Evolutionary conservation across 1,140 invertebrate species (phyloP).

Genomic region (Temnothorax curvispinosus): DNA sequence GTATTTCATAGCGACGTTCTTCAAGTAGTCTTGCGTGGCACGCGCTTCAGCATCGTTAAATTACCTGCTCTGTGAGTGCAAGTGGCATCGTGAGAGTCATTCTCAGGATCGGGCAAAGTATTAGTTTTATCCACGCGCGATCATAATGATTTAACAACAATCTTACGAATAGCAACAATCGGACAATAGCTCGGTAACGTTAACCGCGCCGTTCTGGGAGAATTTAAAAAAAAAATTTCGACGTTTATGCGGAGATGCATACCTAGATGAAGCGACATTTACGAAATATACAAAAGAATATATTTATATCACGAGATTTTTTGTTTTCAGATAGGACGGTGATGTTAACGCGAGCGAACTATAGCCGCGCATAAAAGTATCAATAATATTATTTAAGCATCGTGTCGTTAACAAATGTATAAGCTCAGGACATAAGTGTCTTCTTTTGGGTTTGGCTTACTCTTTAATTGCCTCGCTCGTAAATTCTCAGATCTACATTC

Average conservation of each 20-base stretch:
- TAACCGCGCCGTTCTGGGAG: conserved; percentile 70
- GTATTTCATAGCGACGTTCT: conserved; percentile 57
- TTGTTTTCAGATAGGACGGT: conserved; percentile 51
- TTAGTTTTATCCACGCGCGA: conserved; percentile 78
- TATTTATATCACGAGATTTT: background rate
- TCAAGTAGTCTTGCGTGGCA: conserved; percentile 71
- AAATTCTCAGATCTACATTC: conserved; percentile 43
- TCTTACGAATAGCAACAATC: conserved; percentile 86
- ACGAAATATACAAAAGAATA: conserved; percentile 2
- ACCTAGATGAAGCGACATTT: background rate
- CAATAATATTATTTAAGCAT: conserved; percentile 85
- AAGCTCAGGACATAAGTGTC: conserved; percentile 84
- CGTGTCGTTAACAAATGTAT: conserved; percentile 85
- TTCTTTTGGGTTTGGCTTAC: conserved; percentile 73
- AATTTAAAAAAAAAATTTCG: conserved; percentile 28
- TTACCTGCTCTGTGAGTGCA: conserved; percentile 61
- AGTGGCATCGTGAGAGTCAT: conserved; percentile 72
- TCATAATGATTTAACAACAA: conserved; percentile 85
- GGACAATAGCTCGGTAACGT: conserved; percentile 80
- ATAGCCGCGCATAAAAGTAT: conserved; percentile 85
- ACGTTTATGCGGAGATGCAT: background rate
- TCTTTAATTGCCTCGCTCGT: conserved; percentile 67
- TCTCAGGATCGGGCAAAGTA: conserved; percentile 74
- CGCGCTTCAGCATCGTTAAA: conserved; percentile 23
- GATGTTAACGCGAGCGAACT: conserved; percentile 79